Conservation (phyloP, 1,140 invertebrate species). For the Cydia fagiglandana region DNA sequence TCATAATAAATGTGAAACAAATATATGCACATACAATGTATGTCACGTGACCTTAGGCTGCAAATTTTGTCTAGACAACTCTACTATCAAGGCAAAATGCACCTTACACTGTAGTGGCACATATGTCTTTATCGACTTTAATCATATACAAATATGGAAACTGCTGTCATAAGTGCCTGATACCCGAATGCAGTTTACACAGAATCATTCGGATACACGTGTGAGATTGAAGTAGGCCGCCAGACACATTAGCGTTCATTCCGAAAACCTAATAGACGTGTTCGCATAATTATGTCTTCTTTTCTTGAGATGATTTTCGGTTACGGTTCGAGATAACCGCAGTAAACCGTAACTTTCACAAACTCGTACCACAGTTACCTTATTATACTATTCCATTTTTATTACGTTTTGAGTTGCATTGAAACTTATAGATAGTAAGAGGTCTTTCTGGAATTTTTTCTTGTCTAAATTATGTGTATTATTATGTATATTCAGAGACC, state of each 20-base stretch:
- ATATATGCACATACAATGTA: too few species aligned
- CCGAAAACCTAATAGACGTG: conserved; percentile 54
- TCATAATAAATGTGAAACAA: too few species aligned
- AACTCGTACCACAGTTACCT: background rate
- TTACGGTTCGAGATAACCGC: conserved; percentile 31
- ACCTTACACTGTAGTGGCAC: too few species aligned
- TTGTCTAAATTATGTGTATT: too few species aligned
- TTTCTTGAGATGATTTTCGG: conserved; percentile 50
- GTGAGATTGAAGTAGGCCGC: conserved; percentile 52
- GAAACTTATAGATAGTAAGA: background rate
- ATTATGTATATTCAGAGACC: too few species aligned
- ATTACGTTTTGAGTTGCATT: background rate
- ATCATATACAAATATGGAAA: background rate
- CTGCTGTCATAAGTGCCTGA: background rate
- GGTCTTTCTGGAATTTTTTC: too few species aligned
- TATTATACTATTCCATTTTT: background rate
- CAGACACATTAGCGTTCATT: conserved; percentile 64
- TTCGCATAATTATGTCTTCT: conserved; percentile 48
- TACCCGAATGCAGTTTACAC: too few species aligned
- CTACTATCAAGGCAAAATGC: too few species aligned
- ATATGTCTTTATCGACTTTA: too few species aligned
- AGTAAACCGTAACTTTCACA: background rate
- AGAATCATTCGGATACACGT: background rate
- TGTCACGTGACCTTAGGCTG: too few species aligned
- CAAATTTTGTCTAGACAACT: too few species aligned